Conservation (phyloP, 2,888 invertebrate genomes). For the Eupithecia tripunctaria region DNA sequence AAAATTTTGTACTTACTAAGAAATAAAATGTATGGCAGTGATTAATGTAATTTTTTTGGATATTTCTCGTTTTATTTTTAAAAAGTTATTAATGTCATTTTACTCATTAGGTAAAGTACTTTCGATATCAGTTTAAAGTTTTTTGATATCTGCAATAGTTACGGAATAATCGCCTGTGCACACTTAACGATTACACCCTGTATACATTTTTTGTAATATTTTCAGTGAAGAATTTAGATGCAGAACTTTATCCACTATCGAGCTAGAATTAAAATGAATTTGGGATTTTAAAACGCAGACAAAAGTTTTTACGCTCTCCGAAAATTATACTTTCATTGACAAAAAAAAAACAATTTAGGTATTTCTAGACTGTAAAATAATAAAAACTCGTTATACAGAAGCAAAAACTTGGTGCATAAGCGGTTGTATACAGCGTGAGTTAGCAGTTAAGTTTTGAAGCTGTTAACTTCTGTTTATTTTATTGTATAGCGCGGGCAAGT, state of each 20-base stretch:
- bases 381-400: slow-evolving; percentile 6
- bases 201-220: too few species aligned
- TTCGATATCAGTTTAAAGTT: too few species aligned
- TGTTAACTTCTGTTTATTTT: background rate
- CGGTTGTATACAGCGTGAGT: background rate
- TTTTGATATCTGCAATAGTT: too few species aligned
- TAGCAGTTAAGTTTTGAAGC: background rate
- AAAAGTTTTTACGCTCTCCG: background rate
- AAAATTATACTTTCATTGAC: background rate
- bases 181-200: too few species aligned
- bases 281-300: background rate
- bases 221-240: too few species aligned
- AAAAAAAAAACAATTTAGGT: background rate
- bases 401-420: background rate
- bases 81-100: too few species aligned
- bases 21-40: too few species aligned
- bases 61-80: too few species aligned
- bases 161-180: too few species aligned
- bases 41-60: too few species aligned
- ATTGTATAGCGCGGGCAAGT: background rate
- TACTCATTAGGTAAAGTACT: too few species aligned
- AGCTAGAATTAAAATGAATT: background rate
- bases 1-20: too few species aligned
- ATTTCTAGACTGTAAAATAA: background rate
- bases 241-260: background rate